Evolutionary conservation across 2,797 vertebrate species (phyloP).

Genomic region (Microcaecilia unicolor): DNA sequence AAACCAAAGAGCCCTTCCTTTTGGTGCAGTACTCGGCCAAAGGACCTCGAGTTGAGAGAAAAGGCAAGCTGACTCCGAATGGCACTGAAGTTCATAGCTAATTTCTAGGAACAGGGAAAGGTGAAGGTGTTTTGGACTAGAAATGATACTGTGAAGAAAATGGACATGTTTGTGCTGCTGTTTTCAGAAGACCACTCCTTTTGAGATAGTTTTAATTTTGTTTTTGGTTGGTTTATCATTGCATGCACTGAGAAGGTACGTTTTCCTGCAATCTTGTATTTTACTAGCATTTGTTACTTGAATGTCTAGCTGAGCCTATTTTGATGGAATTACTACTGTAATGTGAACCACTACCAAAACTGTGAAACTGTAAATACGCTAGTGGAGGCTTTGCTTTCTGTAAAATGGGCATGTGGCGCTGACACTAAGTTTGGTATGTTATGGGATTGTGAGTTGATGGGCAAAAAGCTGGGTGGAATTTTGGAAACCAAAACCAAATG

Average conservation of each 20-base stretch:
- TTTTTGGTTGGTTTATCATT: conserved; percentile 21
- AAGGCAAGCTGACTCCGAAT: conserved; percentile 58
- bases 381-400: conserved; percentile 28
- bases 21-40: conserved; percentile 76
- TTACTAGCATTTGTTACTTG: conserved; percentile 42
- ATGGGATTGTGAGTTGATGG: no score
- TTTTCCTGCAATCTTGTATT: conserved; percentile 7
- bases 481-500: no score
- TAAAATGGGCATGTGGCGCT: conserved; percentile 11
- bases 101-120: background rate
- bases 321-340: conserved; percentile 52
- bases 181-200: conserved; percentile 4
- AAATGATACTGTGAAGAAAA: conserved; percentile 21
- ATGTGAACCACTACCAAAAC: conserved; percentile 38
- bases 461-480: no score
- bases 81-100: conserved; percentile 60
- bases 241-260: conserved; percentile 44
- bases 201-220: conserved; percentile 15
- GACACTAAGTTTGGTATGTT: no score
- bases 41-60: conserved; percentile 68
- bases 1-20: conserved; percentile 81
- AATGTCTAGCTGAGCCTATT: conserved; percentile 58
- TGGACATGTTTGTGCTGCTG: background rate
- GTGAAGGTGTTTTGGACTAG: background rate
- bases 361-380: conserved; percentile 49